phyloP scores from a whole-genome alignment of 2,113 vertebrate genomes.

The Desmodus rotundus region DNA sequence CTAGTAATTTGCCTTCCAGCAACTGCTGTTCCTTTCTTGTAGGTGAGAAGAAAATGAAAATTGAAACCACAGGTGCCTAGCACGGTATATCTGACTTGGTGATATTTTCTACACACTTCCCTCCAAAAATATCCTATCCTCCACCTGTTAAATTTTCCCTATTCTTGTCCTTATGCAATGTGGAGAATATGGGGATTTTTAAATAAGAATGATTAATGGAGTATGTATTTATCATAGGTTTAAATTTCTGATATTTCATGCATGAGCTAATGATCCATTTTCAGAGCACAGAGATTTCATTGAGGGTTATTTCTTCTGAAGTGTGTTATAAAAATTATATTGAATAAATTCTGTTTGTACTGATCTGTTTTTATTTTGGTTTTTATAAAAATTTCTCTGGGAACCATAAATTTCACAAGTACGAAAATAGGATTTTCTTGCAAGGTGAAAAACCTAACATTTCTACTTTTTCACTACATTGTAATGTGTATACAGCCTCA shows the following conservation, averaged over 20 bases:
- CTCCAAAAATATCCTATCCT: neutral
- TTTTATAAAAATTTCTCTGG: neutral
- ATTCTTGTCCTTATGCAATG: neutral
- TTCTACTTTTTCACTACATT: neutral
- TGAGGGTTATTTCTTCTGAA: neutral
- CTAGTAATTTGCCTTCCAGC: constrained; percentile 34
- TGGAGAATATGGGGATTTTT: neutral
- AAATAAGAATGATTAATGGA: neutral
- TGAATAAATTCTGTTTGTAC: neutral
- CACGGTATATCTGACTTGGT: neutral
- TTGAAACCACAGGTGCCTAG: neutral
- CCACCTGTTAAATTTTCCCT: neutral
- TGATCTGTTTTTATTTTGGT: neutral
- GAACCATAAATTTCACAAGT: neutral
- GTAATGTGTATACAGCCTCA: neutral
- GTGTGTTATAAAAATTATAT: neutral
- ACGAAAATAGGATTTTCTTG: neutral
- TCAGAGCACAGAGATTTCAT: neutral
- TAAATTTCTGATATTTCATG: neutral
- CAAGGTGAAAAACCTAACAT: neutral
- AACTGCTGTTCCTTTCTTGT: neutral
- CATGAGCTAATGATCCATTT: neutral
- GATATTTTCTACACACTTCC: neutral
- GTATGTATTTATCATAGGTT: neutral
- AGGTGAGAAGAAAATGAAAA: constrained; percentile 40